A percentile compares a stretch with the other conserved stretches of the same genome.
Conservation (phyloP, 92 coral and sea anemone genomes). For the Umimayanthus kanabou region DNA sequence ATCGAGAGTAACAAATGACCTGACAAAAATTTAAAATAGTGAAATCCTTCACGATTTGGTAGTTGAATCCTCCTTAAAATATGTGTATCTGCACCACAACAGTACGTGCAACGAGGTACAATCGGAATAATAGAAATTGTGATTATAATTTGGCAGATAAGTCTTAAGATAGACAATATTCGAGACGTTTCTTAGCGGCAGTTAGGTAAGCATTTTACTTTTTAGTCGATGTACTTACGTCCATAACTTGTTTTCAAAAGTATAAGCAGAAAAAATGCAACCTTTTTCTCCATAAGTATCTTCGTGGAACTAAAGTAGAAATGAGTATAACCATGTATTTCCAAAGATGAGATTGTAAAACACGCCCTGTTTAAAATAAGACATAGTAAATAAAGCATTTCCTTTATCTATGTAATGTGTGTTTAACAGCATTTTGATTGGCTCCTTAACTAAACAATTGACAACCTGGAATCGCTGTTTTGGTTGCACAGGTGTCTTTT, state of each 20-base stretch:
- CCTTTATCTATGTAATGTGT: background rate
- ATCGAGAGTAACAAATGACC: background rate
- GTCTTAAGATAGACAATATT: background rate
- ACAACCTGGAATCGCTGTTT: conserved; percentile 8
- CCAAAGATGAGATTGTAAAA: too few relatives aligned
- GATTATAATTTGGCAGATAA: background rate
- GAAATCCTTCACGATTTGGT: too few relatives aligned
- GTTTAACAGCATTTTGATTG: background rate
- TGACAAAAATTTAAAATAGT: background rate
- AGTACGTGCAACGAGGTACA: background rate
- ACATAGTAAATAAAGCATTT: background rate
- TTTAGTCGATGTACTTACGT: background rate
- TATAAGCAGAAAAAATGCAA: background rate
- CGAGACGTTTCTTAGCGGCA: background rate
- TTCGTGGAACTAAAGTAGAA: background rate
- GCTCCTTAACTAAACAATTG: background rate
- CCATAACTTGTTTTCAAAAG: background rate
- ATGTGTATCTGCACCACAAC: background rate
- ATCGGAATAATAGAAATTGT: background rate
- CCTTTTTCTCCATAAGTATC: background rate
- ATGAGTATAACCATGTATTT: background rate
- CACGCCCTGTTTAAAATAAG: background rate
- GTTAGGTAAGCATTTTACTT: background rate
- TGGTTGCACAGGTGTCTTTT: conserved; percentile 16
- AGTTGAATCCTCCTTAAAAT: background rate